Percentiles rank a stretch among this genome's conserved stretches.
phyloP scores from a whole-genome alignment of 2,797 vertebrate species.

The Halcyon chelicuti region DNA sequence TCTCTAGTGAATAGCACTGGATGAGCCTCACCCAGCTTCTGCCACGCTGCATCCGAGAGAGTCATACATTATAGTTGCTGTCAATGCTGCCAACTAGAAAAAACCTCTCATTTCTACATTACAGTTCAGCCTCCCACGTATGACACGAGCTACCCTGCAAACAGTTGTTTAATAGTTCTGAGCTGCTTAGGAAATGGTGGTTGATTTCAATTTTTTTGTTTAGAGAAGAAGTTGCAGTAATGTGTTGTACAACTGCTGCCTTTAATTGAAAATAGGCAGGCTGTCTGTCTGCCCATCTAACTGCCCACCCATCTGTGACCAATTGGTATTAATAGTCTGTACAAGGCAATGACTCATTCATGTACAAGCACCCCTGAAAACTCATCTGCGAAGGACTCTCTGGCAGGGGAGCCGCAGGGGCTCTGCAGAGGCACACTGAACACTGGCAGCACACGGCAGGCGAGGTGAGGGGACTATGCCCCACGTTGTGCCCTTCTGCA shows the following conservation, averaged over 20 bases:
- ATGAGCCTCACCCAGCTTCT: conserved; percentile 45
- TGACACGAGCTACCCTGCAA: conserved; percentile 22
- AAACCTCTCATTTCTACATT: conserved; percentile 45
- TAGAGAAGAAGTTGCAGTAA: background rate
- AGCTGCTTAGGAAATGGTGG: conserved; percentile 52
- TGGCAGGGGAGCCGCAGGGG: background rate
- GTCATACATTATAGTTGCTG: conserved; percentile 44
- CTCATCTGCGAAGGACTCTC: background rate
- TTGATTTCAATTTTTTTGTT: conserved; percentile 36
- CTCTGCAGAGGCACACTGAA: background rate
- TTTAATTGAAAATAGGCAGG: background rate
- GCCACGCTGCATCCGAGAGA: background rate
- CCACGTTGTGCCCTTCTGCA: accelerated
- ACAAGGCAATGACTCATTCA: background rate
- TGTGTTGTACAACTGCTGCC: background rate
- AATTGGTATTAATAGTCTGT: background rate
- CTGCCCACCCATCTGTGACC: background rate
- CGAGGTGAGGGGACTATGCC: background rate
- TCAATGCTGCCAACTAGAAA: conserved; percentile 51
- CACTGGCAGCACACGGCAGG: accelerated
- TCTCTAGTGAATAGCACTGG: conserved; percentile 6
- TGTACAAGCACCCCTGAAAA: accelerated
- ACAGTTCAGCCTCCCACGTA: conserved; percentile 8
- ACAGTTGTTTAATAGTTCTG: conserved; percentile 64
- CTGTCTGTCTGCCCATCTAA: background rate